These are phyloP conservation scores for Epinephelus malabaricus DNA, from an alignment of 2,797 vertebrate genomes.

Conservation along the genomic window DNA sequence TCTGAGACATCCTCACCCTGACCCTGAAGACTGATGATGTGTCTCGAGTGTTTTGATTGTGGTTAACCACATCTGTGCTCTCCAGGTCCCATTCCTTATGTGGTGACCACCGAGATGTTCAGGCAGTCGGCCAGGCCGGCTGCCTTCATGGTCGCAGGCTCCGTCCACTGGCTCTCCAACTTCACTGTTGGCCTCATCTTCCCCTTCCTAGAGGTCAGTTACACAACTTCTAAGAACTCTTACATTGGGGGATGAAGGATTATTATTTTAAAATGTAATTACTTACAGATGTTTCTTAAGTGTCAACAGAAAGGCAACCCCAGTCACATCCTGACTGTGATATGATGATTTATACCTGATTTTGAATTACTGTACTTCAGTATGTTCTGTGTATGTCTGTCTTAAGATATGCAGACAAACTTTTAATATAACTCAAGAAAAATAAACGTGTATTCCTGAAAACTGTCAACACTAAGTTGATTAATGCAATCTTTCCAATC, in stretches of 20 bases:
- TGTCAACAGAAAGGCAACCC: not conserved
- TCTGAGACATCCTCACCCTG: constrained; percentile 48
- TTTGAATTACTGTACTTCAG: not conserved
- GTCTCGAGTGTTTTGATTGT: constrained; percentile 48
- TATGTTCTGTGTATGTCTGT: not conserved
- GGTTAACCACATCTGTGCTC: constrained; percentile 49
- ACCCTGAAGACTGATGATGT: constrained; percentile 39
- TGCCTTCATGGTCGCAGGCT: constrained; percentile 95
- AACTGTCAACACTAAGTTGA: not conserved
- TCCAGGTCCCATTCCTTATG: constrained; percentile 91
- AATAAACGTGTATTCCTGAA: no score
- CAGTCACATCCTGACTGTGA: not conserved
- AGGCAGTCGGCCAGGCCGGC: constrained; percentile 93
- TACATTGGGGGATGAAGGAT: not conserved
- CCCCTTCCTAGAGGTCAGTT: constrained; percentile 92
- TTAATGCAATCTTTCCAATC: not conserved
- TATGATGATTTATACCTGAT: not conserved
- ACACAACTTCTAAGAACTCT: not conserved
- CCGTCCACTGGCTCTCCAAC: constrained; percentile 95
- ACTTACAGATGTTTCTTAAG: not conserved
- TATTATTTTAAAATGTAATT: not conserved
- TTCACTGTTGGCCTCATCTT: constrained; percentile 94
- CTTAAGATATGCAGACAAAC: not conserved
- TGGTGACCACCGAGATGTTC: constrained; percentile 95
- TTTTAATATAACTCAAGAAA: not conserved